Conservation (phyloP, 2,113 vertebrate species). For the Apteryx mantelli region DNA sequence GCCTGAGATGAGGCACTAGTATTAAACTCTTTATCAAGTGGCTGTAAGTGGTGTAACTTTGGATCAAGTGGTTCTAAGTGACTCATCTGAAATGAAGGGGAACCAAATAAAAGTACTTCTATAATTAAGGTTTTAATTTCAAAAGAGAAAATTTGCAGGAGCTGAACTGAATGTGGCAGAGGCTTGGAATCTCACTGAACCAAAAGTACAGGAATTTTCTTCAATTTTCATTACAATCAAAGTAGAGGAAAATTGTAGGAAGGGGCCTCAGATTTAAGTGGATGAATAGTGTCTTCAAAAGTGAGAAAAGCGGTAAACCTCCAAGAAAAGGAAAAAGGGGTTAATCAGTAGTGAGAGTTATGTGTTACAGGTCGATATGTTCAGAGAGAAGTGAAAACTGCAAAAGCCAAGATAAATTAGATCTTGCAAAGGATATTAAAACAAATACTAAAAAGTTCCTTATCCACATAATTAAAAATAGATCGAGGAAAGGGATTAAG, state of each 20-base stretch:
- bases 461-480: constrained; percentile 60
- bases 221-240: not conserved
- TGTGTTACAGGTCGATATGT: constrained; percentile 30
- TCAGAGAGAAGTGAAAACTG: constrained; percentile 38
- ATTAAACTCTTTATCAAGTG: not conserved
- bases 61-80: not conserved
- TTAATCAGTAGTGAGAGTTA: constrained; percentile 12
- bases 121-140: constrained; percentile 11
- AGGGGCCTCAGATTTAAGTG: not conserved
- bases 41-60: not conserved
- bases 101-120: not conserved
- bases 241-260: not conserved
- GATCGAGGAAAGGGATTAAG: constrained; percentile 43
- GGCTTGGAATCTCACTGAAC: not conserved
- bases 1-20: not conserved
- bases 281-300: not conserved
- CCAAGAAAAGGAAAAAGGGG: not conserved
- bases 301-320: not conserved
- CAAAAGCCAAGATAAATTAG: constrained; percentile 48
- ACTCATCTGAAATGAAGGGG: not conserved
- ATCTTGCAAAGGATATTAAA: constrained; percentile 48
- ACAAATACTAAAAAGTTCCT: constrained; percentile 47
- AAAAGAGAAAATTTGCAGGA: not conserved
- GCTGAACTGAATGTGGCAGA: not conserved
- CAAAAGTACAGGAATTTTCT: not conserved